Conservation (phyloP, 2,888 invertebrate genomes). For the Anthophora plumipes region DNA sequence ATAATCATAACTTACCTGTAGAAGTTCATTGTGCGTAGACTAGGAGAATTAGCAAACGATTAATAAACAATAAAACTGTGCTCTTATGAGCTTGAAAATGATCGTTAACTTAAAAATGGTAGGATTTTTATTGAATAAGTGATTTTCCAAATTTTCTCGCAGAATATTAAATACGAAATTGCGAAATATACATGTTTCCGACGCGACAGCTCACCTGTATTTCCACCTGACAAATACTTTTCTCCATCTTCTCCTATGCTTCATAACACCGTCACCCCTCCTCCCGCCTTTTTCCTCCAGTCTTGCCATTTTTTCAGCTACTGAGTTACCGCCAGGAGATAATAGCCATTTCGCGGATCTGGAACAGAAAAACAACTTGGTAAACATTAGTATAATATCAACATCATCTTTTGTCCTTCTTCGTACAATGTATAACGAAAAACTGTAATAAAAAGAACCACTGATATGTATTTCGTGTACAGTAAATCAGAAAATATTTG, state of each 20-base stretch:
- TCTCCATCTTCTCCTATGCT: background rate
- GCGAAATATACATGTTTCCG: background rate
- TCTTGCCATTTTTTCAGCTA: slow-evolving; percentile 42
- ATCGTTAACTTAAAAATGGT: no score
- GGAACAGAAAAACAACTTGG: slow-evolving; percentile 48
- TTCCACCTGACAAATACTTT: slow-evolving; percentile 4
- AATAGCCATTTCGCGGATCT: slow-evolving; percentile 38
- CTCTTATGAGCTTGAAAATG: no score
- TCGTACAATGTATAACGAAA: background rate
- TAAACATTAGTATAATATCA: slow-evolving; percentile 37
- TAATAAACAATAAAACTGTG: no score
- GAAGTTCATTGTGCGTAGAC: slow-evolving; percentile 16
- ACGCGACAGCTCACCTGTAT: background rate
- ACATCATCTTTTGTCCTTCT: slow-evolving; percentile 9
- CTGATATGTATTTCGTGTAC: no score
- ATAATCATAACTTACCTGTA: slow-evolving; percentile 27
- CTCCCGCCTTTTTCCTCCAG: slow-evolving; percentile 10
- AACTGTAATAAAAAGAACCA: background rate
- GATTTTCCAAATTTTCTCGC: no score
- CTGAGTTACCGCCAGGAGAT: slow-evolving; percentile 47
- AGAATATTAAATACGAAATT: no score
- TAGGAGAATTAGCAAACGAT: no score
- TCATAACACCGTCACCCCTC: background rate
- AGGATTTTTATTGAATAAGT: no score
- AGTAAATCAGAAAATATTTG: background rate